A percentile compares a stretch with the other conserved stretches of the same genome.
Conservation (phyloP, 2,888 invertebrate species). For the Hylaea fasciaria region DNA sequence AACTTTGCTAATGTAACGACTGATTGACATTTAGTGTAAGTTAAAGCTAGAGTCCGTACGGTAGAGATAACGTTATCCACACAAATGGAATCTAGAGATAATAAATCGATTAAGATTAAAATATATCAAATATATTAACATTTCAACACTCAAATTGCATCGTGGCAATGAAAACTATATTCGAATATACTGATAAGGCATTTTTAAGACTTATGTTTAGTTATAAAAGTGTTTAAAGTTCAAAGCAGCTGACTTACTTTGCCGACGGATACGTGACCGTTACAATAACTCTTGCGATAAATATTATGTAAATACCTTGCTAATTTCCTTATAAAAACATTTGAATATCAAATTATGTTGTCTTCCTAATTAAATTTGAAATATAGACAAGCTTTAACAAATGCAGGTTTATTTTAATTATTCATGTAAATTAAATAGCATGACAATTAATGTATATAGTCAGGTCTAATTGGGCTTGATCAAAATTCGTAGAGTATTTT, state of each 20-base stretch:
- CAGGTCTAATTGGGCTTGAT: conserved; percentile 5
- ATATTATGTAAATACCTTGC: background rate
- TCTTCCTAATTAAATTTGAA: background rate
- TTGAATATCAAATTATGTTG: conserved; percentile 2
- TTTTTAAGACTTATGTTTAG: conserved; percentile 3
- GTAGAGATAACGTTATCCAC: conserved; percentile 26
- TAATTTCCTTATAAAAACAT: background rate
- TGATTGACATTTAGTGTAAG: conserved; percentile 18
- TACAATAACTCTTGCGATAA: background rate
- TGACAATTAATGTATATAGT: background rate
- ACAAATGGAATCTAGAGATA: conserved; percentile 30
- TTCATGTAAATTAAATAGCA: conserved; percentile 4
- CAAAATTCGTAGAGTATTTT: background rate
- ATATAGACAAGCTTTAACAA: background rate
- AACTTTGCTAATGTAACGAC: conserved; percentile 9
- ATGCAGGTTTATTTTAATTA: conserved; percentile 1
- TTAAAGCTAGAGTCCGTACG: conserved; percentile 2
- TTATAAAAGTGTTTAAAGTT: conserved; percentile 3
- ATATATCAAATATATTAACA: conserved; percentile 24
- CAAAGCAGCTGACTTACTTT: background rate
- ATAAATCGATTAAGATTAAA: conserved; percentile 27
- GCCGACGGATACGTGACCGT: conserved; percentile 21
- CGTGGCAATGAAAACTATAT: conserved; percentile 10
- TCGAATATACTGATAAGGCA: conserved; percentile 13
- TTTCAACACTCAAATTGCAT: conserved; percentile 7